A percentile compares a stretch with the other conserved stretches of the same genome.
Conservation (phyloP, 2,113 vertebrate species). For the human region GRCh38 chr4:18606501-18607000, state of each 20-base stretch:
- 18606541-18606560: neutral
- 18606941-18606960: neutral
- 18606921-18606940: neutral
- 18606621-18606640: neutral
- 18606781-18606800: neutral
- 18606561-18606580: neutral
- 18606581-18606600: neutral
- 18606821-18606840: neutral
- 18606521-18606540: neutral
- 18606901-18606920: neutral
- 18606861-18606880: neutral
- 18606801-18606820: neutral
- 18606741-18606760: neutral
- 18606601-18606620: neutral
- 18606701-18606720: neutral
- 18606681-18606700: neutral
- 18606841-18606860: neutral
- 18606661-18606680: neutral
- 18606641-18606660: neutral
- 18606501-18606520: neutral
- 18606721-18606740: neutral
- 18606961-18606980: accelerated
- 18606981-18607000: accelerated
- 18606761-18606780: neutral
- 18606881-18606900: neutral